phyloP scores from a whole-genome alignment of 2,113 vertebrate species.

The Xyrauchen texanus region DNA sequence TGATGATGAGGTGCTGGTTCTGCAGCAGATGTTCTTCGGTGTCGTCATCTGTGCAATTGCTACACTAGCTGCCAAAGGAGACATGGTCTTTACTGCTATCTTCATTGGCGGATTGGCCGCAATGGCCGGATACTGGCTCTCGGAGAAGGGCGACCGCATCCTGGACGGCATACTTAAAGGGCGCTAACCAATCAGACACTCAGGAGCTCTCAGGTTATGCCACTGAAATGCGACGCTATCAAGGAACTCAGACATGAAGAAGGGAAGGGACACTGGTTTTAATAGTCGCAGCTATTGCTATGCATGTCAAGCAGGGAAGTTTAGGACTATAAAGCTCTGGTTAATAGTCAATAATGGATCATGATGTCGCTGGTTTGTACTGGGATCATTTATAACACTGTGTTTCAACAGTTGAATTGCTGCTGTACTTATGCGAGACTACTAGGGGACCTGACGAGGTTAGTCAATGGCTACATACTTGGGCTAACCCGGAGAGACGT shows the following conservation, averaged over 20 bases:
- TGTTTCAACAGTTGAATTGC: slow-evolving; percentile 36
- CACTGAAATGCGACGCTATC: slow-evolving; percentile 7
- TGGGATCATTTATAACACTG: slow-evolving; percentile 35
- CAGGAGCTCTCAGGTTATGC: background rate
- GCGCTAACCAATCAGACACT: slow-evolving; percentile 59
- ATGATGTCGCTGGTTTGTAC: slow-evolving; percentile 20
- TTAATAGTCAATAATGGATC: background rate
- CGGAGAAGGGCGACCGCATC: slow-evolving; percentile 91
- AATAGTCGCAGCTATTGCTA: slow-evolving; percentile 29
- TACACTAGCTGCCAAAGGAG: slow-evolving; percentile 93
- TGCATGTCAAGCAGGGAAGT: slow-evolving; percentile 30
- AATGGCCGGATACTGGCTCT: slow-evolving; percentile 97
- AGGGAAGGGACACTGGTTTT: background rate
- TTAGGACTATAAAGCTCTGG: slow-evolving; percentile 16
- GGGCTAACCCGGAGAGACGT: background rate
- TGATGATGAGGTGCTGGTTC: slow-evolving; percentile 92
- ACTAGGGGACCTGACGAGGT: background rate
- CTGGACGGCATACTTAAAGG: slow-evolving; percentile 94
- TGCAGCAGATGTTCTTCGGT: slow-evolving; percentile 99
- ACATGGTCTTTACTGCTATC: slow-evolving; percentile 98
- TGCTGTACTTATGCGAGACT: background rate
- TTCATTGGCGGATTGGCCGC: slow-evolving; percentile 94
- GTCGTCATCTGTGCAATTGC: slow-evolving; percentile 94
- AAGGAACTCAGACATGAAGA: slow-evolving; percentile 2
- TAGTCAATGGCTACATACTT: background rate